Percentiles rank a stretch among this genome's conserved stretches.
Evolutionary conservation across 2,797 vertebrate genomes (phyloP).

Genomic region (Prunella strophiata): DNA sequence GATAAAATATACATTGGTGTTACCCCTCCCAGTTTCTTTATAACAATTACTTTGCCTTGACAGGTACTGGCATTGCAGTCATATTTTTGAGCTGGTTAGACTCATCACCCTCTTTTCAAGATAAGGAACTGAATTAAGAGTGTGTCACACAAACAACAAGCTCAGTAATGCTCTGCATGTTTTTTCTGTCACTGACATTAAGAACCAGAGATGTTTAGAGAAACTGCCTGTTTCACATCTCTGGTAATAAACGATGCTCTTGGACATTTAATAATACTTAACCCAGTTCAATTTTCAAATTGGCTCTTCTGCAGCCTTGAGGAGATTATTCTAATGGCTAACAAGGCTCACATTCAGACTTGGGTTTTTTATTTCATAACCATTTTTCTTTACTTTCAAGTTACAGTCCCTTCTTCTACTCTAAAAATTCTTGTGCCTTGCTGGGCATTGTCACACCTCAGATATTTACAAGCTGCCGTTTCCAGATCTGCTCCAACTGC

Average conservation of each 20-base stretch:
- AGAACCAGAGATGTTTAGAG: background rate
- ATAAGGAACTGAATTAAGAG: background rate
- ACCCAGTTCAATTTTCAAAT: conserved; percentile 18
- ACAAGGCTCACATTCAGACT: background rate
- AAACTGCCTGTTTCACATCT: background rate
- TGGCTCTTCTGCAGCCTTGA: background rate
- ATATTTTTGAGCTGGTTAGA: conserved; percentile 14
- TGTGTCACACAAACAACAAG: background rate
- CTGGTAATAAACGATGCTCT: background rate
- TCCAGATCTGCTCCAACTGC: background rate
- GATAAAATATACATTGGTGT: background rate
- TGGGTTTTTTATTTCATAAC: background rate
- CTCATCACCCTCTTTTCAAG: background rate
- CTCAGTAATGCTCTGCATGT: conserved; percentile 12
- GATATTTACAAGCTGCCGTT: background rate
- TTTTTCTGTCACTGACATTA: conserved; percentile 13
- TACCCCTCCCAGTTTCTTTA: background rate
- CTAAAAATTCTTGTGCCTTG: background rate
- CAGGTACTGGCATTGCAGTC: background rate
- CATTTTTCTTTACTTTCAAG: background rate
- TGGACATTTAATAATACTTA: conserved; percentile 13
- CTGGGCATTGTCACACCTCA: background rate
- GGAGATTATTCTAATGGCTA: background rate
- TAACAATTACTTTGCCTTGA: conserved; percentile 23
- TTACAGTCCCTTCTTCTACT: background rate